Evolutionary conservation across 2,113 vertebrate species (phyloP).

Genomic region (Blennius ocellaris): DNA sequence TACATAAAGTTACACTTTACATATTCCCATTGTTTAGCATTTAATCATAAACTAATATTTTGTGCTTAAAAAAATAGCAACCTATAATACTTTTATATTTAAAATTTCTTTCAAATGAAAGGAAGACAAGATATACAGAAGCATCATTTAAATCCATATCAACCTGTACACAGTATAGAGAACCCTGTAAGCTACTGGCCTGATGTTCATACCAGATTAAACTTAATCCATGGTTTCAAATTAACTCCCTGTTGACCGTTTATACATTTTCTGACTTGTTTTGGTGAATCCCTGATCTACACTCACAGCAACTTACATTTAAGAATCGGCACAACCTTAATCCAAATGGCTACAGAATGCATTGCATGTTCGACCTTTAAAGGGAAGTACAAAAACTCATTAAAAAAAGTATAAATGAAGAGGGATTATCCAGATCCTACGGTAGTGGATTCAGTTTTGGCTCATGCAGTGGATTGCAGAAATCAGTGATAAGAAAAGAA

Average conservation of each 20-base stretch:
- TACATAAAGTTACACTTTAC: slow-evolving; percentile 68
- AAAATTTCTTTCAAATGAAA: slow-evolving; percentile 86
- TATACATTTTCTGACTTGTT: slow-evolving; percentile 54
- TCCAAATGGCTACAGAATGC: slow-evolving; percentile 72
- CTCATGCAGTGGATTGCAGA: slow-evolving; percentile 74
- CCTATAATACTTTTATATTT: slow-evolving; percentile 94
- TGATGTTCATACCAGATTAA: slow-evolving; percentile 69
- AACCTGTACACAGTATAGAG: slow-evolving; percentile 85
- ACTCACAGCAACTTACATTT: slow-evolving; percentile 63
- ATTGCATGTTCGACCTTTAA: slow-evolving; percentile 74
- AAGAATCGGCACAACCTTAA: slow-evolving; percentile 57
- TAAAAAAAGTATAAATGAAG: slow-evolving; percentile 72
- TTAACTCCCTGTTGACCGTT: slow-evolving; percentile 76
- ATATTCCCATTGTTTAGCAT: slow-evolving; percentile 74
- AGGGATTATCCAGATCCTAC: slow-evolving; percentile 50
- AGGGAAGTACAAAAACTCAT: slow-evolving; percentile 76
- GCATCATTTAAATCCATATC: slow-evolving; percentile 85
- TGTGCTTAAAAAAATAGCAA: slow-evolving; percentile 87
- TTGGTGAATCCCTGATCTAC: slow-evolving; percentile 74
- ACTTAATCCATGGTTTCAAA: slow-evolving; percentile 66
- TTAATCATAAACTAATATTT: slow-evolving; percentile 79
- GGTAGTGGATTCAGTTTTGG: slow-evolving; percentile 61
- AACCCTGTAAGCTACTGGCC: slow-evolving; percentile 83
- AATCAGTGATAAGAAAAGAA: slow-evolving; percentile 56
- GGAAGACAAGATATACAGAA: slow-evolving; percentile 90